Conservation (phyloP, 1,140 invertebrate species). For the Pseudachorutes palmiensis region DNA sequence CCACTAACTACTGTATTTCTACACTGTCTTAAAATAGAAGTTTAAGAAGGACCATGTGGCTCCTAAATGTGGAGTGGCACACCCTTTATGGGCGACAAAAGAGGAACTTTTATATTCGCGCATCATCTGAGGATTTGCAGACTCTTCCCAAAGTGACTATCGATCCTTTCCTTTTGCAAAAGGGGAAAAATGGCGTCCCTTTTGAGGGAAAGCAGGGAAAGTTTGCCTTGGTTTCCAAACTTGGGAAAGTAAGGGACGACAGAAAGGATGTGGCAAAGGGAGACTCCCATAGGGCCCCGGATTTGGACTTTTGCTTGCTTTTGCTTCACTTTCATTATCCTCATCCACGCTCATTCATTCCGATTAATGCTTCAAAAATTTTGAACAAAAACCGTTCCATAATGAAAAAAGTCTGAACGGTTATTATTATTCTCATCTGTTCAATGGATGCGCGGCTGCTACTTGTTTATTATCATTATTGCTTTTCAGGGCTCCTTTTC, state of each 20-base stretch:
- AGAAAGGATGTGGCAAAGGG: too few relatives aligned
- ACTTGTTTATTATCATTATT: conserved; percentile 4
- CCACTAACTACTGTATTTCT: too few relatives aligned
- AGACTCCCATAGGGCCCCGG: too few relatives aligned
- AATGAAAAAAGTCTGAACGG: background rate
- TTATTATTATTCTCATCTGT: background rate
- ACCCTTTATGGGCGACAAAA: too few relatives aligned
- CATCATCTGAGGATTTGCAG: background rate
- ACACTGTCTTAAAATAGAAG: too few relatives aligned
- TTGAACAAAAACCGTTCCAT: background rate
- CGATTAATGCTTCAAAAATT: background rate
- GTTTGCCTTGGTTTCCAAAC: too few relatives aligned
- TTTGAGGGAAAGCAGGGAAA: too few relatives aligned
- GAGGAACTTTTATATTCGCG: background rate
- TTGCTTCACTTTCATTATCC: background rate
- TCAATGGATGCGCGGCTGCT: background rate
- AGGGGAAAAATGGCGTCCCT: background rate
- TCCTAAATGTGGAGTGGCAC: too few relatives aligned
- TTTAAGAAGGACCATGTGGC: too few relatives aligned
- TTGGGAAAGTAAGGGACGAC: too few relatives aligned
- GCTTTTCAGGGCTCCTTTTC: background rate
- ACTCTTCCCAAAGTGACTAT: background rate
- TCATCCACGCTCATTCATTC: too few relatives aligned
- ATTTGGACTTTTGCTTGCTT: too few relatives aligned
- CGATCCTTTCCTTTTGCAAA: background rate